Evolutionary conservation across 2,888 invertebrate species (phyloP).

Genomic region (Tridacna crocea): DNA sequence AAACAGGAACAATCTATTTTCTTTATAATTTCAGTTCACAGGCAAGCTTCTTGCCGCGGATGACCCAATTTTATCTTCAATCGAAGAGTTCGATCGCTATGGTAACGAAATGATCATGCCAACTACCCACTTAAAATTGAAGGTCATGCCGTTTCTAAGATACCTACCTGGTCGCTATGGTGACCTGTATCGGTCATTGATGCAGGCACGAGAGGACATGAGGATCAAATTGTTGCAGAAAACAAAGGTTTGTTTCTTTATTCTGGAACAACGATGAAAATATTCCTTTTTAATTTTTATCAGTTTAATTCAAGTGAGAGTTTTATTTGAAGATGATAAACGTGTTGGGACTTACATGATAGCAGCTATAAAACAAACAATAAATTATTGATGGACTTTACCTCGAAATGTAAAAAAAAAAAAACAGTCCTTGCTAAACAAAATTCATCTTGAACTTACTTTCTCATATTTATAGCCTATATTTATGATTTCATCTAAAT

Average conservation of each 20-base stretch:
- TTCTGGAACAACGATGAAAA: too few species aligned
- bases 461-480: too few species aligned
- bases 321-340: too few species aligned
- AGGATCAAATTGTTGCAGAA: conserved; percentile 36
- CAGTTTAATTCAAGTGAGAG: too few species aligned
- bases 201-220: conserved; percentile 36
- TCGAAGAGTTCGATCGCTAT: conserved; percentile 58
- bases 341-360: too few species aligned
- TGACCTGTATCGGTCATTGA: conserved; percentile 52
- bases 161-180: conserved; percentile 65
- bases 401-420: too few species aligned
- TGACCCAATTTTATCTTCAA: conserved; percentile 48
- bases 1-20: background rate
- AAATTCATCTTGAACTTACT: too few species aligned
- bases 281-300: too few species aligned
- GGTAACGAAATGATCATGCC: conserved; percentile 67
- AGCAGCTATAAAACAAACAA: too few species aligned
- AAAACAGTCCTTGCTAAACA: too few species aligned
- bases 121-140: conserved; percentile 57
- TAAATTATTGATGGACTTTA: too few species aligned
- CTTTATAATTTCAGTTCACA: conserved; percentile 54
- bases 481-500: too few species aligned
- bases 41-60: conserved; percentile 46
- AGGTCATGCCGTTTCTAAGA: conserved; percentile 64
- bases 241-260: conserved; percentile 49